These are phyloP conservation scores for Thamnophis elegans DNA, from an alignment of 2,797 vertebrate species.

Conservation along the genomic window DNA sequence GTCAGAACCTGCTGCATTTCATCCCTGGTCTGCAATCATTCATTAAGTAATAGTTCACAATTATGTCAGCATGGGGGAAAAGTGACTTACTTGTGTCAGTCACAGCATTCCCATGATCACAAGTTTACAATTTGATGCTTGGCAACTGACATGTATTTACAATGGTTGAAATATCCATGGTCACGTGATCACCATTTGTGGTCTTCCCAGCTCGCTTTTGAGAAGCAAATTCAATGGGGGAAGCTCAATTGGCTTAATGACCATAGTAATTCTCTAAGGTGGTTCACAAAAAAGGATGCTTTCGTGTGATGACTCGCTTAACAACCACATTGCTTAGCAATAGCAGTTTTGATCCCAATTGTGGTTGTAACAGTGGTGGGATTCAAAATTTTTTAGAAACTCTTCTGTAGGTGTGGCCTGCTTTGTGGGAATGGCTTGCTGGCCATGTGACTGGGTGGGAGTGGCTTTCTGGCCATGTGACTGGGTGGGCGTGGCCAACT, in stretches of 20 bases:
- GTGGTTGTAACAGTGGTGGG: too few species aligned
- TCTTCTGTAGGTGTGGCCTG: too few species aligned
- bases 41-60: not conserved
- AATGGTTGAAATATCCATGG: not conserved
- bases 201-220: not conserved
- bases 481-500: too few species aligned
- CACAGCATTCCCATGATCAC: not conserved
- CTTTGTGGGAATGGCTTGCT: too few species aligned
- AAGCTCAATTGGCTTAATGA: not conserved
- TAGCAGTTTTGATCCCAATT: not conserved
- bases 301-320: not conserved
- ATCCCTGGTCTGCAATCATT: not conserved
- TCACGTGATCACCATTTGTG: not conserved
- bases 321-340: not conserved
- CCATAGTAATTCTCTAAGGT: not conserved
- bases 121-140: not conserved
- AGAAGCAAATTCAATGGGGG: not conserved
- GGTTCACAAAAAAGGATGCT: not conserved
- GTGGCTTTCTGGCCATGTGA: too few species aligned
- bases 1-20: too few species aligned
- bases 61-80: not conserved
- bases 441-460: too few species aligned
- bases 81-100: not conserved
- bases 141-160: not conserved
- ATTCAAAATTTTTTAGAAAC: too few species aligned